Percentiles rank a stretch among this genome's conserved stretches.
These are phyloP conservation scores for Drosophila nannoptera DNA, from an alignment of 1,140 invertebrate species.

Conservation along the genomic window DNA sequence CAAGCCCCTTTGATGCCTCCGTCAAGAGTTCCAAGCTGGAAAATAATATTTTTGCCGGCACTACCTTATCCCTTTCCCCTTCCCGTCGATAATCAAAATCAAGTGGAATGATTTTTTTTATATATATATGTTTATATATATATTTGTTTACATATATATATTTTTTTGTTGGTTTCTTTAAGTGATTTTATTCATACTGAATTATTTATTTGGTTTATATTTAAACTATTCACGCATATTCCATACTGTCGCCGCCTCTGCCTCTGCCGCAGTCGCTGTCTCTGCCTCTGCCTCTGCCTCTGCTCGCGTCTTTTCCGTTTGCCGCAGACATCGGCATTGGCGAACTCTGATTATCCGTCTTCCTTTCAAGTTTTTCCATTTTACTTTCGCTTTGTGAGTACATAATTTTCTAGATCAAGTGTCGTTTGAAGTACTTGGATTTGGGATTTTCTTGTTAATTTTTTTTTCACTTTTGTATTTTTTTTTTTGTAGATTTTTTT, in stretches of 20 bases:
- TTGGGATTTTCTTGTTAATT: conserved; percentile 8
- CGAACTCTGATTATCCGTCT: conserved; percentile 17
- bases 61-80: too few species aligned
- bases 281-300: too few species aligned
- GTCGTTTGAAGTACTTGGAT: conserved; percentile 25
- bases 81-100: too few species aligned
- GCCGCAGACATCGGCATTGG: conserved; percentile 7
- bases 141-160: neutral
- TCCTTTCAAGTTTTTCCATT: neutral
- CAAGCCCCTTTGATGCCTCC: too few species aligned
- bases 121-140: too few species aligned
- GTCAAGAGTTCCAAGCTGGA: too few species aligned
- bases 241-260: conserved; percentile 2
- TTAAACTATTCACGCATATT: conserved; percentile 58
- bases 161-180: conserved; percentile 28
- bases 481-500: conserved; percentile 1
- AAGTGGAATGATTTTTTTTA: too few species aligned
- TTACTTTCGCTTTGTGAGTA: conserved; percentile 17
- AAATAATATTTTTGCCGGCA: too few species aligned
- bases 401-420: conserved; percentile 62
- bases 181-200: conserved; percentile 56
- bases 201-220: conserved; percentile 65
- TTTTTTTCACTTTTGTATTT: conserved; percentile 12
- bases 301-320: neutral
- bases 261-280: too few species aligned